phyloP scores from a whole-genome alignment of 2,888 invertebrate genomes.

The Euphydryas editha region DNA sequence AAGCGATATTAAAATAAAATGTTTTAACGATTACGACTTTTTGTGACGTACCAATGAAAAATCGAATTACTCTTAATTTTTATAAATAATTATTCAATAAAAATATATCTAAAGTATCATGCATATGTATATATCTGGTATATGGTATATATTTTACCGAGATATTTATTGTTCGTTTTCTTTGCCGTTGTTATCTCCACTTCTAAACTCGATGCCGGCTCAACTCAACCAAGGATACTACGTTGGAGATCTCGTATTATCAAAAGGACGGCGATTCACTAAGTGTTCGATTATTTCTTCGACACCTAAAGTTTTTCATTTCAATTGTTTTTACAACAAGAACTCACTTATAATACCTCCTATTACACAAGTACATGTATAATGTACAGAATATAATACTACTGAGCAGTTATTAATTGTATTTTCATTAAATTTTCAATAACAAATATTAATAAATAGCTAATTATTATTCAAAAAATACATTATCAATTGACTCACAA shows the following conservation, averaged over 20 bases:
- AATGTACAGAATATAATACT: no score
- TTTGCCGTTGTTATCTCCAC: not conserved
- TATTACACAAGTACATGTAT: no score
- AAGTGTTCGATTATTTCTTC: not conserved
- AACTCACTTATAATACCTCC: no score
- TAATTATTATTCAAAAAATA: not conserved
- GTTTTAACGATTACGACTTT: not conserved
- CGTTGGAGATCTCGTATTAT: constrained; percentile 6
- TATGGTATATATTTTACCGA: no score
- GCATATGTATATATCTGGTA: no score
- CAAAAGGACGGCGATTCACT: constrained; percentile 2
- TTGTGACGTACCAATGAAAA: not conserved
- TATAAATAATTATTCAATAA: no score
- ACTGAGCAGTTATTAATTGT: no score
- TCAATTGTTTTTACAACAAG: no score
- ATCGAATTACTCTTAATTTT: no score
- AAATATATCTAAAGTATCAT: no score
- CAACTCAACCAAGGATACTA: constrained; percentile 1
- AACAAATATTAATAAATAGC: not conserved
- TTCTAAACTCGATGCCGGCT: constrained; percentile 8
- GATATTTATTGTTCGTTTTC: no score
- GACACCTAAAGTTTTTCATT: not conserved
- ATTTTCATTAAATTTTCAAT: not conserved
- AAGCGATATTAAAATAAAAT: not conserved
- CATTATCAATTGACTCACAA: not conserved